Percentiles rank a stretch among this genome's conserved stretches.
These are phyloP conservation scores for Drosophila longiperda DNA, from an alignment of 2,888 invertebrate species.

Conservation along the genomic window DNA sequence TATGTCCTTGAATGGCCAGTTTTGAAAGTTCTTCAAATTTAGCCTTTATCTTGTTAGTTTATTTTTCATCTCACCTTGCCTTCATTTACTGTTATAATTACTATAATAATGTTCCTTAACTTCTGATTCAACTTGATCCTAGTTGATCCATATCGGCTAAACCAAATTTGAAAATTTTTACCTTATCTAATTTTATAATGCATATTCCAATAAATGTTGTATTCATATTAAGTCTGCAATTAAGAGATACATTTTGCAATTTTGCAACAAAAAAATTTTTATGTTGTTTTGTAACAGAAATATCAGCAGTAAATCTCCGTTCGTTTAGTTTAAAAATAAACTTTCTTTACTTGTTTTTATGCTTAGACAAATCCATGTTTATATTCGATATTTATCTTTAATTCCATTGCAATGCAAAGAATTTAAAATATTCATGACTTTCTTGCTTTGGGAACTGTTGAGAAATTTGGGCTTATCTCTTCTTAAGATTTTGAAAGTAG, in stretches of 20 bases:
- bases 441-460: not conserved
- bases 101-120: not conserved
- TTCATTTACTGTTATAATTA: not conserved
- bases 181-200: not conserved
- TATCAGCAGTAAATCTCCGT: not conserved
- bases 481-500: not conserved
- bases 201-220: not conserved
- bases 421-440: not conserved
- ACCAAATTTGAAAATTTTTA: not conserved
- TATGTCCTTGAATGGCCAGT: not conserved
- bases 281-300: not conserved
- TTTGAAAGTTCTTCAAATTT: not conserved
- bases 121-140: not conserved
- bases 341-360: not conserved
- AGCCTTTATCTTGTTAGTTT: not conserved
- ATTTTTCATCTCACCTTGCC: not conserved
- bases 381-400: not conserved
- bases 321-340: not conserved
- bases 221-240: not conserved
- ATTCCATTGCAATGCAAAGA: no score
- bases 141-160: not conserved
- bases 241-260: not conserved
- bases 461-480: not conserved
- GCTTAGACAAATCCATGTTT: not conserved
- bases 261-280: not conserved